These are phyloP conservation scores for Prenolepis imparis DNA, from an alignment of 2,888 invertebrate species.

Conservation along the genomic window DNA sequence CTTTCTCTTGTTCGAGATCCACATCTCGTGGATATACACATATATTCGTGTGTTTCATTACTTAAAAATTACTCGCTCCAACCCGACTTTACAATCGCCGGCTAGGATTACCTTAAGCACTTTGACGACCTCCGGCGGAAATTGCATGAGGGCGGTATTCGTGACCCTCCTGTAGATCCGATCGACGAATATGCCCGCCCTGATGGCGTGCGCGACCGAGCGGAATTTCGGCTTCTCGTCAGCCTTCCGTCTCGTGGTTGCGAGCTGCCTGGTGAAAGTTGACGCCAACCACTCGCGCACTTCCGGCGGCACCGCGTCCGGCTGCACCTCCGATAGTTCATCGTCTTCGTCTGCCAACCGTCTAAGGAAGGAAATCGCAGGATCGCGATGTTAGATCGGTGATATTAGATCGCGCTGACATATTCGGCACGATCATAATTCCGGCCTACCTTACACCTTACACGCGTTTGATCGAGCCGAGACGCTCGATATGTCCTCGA, in stretches of 20 bases:
- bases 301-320: slow-evolving; percentile 98
- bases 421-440: slow-evolving; percentile 4
- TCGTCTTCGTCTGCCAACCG: slow-evolving; percentile 96
- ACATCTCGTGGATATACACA: background rate
- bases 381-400: slow-evolving; percentile 2
- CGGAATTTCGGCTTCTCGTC: slow-evolving; percentile 96
- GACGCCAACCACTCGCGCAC: slow-evolving; percentile 98
- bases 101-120: slow-evolving; percentile 91
- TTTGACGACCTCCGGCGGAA: slow-evolving; percentile 94
- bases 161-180: slow-evolving; percentile 95
- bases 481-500: background rate
- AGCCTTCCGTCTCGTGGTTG: slow-evolving; percentile 91
- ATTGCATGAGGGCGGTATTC: slow-evolving; percentile 93
- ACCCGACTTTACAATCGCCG: background rate
- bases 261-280: slow-evolving; percentile 96
- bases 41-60: background rate
- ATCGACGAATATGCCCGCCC: slow-evolving; percentile 98
- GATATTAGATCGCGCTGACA: background rate
- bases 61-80: background rate
- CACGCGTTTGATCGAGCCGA: slow-evolving; percentile 21
- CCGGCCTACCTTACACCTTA: slow-evolving; percentile 38
- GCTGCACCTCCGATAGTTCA: slow-evolving; percentile 97
- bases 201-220: slow-evolving; percentile 97
- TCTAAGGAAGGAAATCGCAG: slow-evolving; percentile 86
- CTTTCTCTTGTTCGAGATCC: background rate